phyloP scores from a whole-genome alignment of 2,797 vertebrate species.

The Muraenolepis orangiensis region DNA sequence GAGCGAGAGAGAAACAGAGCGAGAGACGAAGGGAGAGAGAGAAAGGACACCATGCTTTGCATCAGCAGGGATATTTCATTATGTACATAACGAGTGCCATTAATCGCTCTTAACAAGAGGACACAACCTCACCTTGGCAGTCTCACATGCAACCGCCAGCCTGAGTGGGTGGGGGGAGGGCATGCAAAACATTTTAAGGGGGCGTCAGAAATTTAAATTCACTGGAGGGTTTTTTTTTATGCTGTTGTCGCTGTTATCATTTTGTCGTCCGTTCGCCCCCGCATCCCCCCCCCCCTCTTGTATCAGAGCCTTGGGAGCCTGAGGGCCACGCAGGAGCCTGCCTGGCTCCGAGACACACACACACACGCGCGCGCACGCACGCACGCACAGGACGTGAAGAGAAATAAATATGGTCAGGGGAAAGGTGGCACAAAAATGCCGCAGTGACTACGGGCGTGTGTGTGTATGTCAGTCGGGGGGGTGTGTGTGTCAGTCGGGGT shows the following conservation, averaged over 20 bases:
- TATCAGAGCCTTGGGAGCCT: not conserved
- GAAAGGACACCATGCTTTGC: conserved; percentile 65
- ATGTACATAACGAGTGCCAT: conserved; percentile 79
- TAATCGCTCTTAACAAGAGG: conserved; percentile 82
- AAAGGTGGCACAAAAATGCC: conserved; percentile 36
- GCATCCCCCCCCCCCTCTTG: not conserved
- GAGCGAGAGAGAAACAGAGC: conserved; percentile 16
- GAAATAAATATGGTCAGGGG: not conserved
- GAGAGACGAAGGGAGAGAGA: conserved; percentile 28
- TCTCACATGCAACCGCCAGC: conserved; percentile 62
- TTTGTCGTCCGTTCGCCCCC: not conserved
- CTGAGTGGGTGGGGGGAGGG: conserved; percentile 24
- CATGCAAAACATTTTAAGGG: not conserved
- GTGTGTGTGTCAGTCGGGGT: not conserved
- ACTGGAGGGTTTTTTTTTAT: not conserved
- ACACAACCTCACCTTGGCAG: conserved; percentile 78
- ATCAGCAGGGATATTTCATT: conserved; percentile 78
- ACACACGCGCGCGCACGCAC: conserved; percentile 19
- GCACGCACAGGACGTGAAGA: conserved; percentile 19
- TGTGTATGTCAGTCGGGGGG: too few species aligned
- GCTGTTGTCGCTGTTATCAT: not conserved
- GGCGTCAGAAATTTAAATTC: not conserved
- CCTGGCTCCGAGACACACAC: conserved; percentile 33
- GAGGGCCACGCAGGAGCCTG: not conserved
- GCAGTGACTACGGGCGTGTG: conserved; percentile 56